Conservation (phyloP, 2,888 invertebrate genomes). For the Busseola fusca region DNA sequence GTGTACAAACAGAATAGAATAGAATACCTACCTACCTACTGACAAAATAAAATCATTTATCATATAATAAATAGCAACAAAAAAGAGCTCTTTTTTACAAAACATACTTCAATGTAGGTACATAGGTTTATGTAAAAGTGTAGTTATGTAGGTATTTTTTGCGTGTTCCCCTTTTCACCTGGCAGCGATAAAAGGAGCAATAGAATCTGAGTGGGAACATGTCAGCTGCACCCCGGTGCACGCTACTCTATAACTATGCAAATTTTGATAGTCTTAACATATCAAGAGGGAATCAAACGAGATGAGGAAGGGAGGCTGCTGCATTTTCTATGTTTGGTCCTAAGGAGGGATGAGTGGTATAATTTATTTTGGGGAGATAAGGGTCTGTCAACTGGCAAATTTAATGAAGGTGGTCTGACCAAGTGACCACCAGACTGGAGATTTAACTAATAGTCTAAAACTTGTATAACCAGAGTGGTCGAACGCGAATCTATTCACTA, state of each 20-base stretch:
- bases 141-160: constrained; percentile 16
- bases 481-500: neutral
- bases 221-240: constrained; percentile 60
- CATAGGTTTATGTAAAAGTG: neutral
- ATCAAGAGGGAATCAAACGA: constrained; percentile 24
- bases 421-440: neutral
- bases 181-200: constrained; percentile 52
- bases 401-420: neutral
- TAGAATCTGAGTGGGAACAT: constrained; percentile 43
- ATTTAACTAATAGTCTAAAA: neutral
- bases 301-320: constrained; percentile 25
- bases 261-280: constrained; percentile 66
- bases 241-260: constrained; percentile 68
- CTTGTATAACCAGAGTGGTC: neutral
- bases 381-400: constrained; percentile 1
- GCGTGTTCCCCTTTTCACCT: constrained; percentile 34
- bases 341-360: constrained; percentile 4
- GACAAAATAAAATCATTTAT: no score
- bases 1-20: no score
- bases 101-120: neutral
- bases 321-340: constrained; percentile 40
- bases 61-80: neutral
- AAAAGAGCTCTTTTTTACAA: neutral
- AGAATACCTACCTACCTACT: no score
- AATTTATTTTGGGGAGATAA: constrained; percentile 19